A percentile compares a stretch with the other conserved stretches of the same genome.
Conservation (phyloP, 2,888 invertebrate genomes). For the Abscondita cerata region DNA sequence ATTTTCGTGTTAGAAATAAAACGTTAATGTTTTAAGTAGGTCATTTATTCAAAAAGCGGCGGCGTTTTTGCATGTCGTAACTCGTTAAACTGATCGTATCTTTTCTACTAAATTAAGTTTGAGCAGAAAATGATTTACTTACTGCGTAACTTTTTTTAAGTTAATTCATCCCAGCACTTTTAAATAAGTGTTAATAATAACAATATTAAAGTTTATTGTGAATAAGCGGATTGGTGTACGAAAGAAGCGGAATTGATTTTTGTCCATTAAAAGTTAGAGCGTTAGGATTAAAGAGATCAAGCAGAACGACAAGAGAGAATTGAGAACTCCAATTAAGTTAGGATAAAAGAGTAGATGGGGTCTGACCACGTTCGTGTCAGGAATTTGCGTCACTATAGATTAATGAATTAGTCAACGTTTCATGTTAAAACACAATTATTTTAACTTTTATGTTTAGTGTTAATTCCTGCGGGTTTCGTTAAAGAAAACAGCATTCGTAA, state of each 20-base stretch:
- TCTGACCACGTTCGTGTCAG: conserved; percentile 20
- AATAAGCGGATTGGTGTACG: too few relatives aligned
- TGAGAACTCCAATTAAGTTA: conserved; percentile 29
- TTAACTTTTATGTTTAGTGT: conserved; percentile 7
- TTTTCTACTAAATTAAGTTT: conserved; percentile 9
- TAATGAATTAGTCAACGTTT: conserved; percentile 23
- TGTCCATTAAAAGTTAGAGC: conserved; percentile 26
- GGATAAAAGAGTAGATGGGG: conserved; percentile 23
- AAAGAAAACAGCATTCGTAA: neutral
- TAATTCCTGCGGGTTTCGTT: neutral
- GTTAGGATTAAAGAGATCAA: conserved; percentile 25
- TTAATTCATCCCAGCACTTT: too few relatives aligned
- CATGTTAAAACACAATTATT: conserved; percentile 15
- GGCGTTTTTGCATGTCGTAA: conserved; percentile 1
- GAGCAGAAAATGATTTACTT: conserved; percentile 6
- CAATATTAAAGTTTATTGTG: too few relatives aligned
- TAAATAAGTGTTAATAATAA: too few relatives aligned
- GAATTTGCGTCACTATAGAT: conserved; percentile 24
- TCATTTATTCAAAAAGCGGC: conserved; percentile 1
- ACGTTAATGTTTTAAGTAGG: neutral
- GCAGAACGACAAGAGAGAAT: conserved; percentile 25
- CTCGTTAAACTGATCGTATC: conserved; percentile 6
- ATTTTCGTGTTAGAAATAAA: neutral
- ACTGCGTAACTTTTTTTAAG: too few relatives aligned
- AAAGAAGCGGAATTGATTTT: conserved; percentile 16